Conservation (phyloP, 2,113 vertebrate genomes). For the Hyla sarda region DNA sequence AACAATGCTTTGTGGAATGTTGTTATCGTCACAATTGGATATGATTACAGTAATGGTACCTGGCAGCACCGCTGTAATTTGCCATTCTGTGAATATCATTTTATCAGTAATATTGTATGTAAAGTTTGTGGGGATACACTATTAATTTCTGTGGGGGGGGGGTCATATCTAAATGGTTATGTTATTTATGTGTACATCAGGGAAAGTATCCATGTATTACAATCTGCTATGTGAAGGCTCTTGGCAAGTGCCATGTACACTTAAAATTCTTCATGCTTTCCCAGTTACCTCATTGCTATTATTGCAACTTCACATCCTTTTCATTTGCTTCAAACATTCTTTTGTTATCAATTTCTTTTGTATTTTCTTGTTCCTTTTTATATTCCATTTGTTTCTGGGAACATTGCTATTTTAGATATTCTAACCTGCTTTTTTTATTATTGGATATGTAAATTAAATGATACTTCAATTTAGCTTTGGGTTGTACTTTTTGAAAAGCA, state of each 20-base stretch:
- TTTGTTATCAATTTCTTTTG: slow-evolving; percentile 25
- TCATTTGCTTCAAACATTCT: slow-evolving; percentile 26
- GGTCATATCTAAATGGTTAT: neutral
- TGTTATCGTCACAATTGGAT: slow-evolving; percentile 44
- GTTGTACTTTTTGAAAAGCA: slow-evolving; percentile 47
- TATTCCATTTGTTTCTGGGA: slow-evolving; percentile 1
- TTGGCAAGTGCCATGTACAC: slow-evolving; percentile 40
- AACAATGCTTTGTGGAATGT: slow-evolving; percentile 35
- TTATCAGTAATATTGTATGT: neutral
- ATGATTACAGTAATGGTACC: slow-evolving; percentile 38
- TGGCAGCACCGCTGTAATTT: slow-evolving; percentile 13
- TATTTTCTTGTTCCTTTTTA: neutral
- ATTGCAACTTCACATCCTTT: neutral
- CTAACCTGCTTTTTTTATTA: slow-evolving; percentile 34
- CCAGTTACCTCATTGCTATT: slow-evolving; percentile 34
- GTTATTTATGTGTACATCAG: slow-evolving; percentile 1
- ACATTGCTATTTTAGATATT: slow-evolving; percentile 25
- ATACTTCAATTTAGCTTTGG: slow-evolving; percentile 54
- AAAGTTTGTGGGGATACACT: neutral
- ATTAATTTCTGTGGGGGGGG: neutral
- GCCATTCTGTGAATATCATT: neutral
- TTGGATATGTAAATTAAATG: slow-evolving; percentile 54
- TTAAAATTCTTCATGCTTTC: slow-evolving; percentile 49
- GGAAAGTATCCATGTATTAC: neutral
- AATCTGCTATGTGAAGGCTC: slow-evolving; percentile 2